Evolutionary conservation across 92 coral and sea anemone genomes (phyloP), one percentile per base, ranked within the genome.

Genomic region (Meandrina meandrites): DNA sequence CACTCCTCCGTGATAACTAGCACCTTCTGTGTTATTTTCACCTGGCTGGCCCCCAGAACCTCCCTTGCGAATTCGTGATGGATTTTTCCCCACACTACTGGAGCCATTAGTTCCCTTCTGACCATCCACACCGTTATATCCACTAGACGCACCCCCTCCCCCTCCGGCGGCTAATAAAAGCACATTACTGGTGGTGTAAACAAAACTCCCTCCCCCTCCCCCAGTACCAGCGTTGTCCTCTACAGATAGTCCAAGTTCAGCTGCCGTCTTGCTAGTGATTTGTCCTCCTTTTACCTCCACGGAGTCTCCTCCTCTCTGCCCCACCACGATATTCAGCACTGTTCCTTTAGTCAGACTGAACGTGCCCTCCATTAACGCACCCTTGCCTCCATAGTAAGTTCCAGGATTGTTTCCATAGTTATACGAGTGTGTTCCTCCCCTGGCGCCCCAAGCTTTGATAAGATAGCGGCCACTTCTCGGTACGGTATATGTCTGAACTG

Each of bases 131-230:
- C 94, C 94, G 36, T 80, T 69, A 56, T 87, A 91, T 3, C 94
- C 94, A 2, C 71, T 56, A 22, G 94, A 88, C 12, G 89, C 94
- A 27, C 94, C 94, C 76, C 94, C 94, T 40, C 94, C 94, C 79
- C 94, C 94, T 79, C 94, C 94, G 70, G 94, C 94, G 16, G 91
- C 94, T 19, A 91, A 37, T 5, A 88, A 83, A 32, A 91, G 86
- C 45, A 77, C 54, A 72, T 78, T 84, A 53, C 48, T 75, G 72
- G 84, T 3, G 1, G 84, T 84, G 32, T 91, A 91, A n/a, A 91
- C 94, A 80, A 91, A 91, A 80, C 90, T 83, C 17, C 94, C 94
- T 15, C 94, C 94, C 50, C 94, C 94, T 35, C 94, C 94, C 48
- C 94, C 94, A 18, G 94, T 91, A 22, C 94, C 94, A 7, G 94